Evolutionary conservation across 1,140 invertebrate species (phyloP).

Genomic region (Eumaeus atala): DNA sequence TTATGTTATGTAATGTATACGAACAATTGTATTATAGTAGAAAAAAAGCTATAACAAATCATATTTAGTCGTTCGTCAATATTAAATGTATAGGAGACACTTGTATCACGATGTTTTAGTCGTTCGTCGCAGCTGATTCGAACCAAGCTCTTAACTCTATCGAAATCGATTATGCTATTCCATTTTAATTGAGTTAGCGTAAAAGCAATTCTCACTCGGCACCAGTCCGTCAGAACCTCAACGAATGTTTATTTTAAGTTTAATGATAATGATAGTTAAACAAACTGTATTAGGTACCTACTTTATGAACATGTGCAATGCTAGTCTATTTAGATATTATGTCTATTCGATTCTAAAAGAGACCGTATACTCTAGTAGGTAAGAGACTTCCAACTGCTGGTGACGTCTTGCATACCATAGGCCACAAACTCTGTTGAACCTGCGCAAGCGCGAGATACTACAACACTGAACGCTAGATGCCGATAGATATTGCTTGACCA

Average conservation of each 20-base stretch:
- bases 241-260: not conserved
- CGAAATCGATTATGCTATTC: not conserved
- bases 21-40: not conserved
- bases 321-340: conserved; percentile 25
- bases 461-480: not conserved
- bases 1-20: not conserved
- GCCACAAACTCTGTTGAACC: too few relatives aligned
- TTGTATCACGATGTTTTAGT: not conserved
- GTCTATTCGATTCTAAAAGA: conserved; percentile 11
- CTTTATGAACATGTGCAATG: conserved; percentile 16
- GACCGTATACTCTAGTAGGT: not conserved
- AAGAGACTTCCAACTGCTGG: not conserved
- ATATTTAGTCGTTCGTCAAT: not conserved
- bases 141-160: not conserved
- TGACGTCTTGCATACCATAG: not conserved
- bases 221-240: not conserved
- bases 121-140: not conserved
- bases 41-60: not conserved
- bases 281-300: conserved; percentile 1
- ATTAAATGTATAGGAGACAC: not conserved
- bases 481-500: not conserved
- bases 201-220: not conserved
- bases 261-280: conserved; percentile 9
- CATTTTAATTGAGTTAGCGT: not conserved
- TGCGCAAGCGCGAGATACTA: too few relatives aligned